phyloP scores from a whole-genome alignment of 64 coral and sea anemone genomes.

The Montipora foliosa region DNA sequence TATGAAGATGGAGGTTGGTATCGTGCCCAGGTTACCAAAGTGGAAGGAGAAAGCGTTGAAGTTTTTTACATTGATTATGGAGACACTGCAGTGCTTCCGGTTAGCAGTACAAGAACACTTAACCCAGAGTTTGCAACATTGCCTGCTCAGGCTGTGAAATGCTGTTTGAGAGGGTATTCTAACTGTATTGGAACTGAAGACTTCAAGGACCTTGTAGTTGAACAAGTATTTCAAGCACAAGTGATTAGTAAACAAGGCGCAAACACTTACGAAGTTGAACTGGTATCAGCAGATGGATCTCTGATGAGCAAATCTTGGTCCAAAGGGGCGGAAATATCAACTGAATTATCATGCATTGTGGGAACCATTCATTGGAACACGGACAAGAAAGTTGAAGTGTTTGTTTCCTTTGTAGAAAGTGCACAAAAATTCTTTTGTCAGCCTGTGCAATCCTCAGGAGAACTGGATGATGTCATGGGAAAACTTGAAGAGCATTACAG shows the following conservation, averaged over 20 bases:
- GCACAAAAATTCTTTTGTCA: slow-evolving; percentile 82
- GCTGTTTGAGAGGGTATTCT: slow-evolving; percentile 53
- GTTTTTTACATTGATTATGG: slow-evolving; percentile 84
- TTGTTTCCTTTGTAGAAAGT: slow-evolving; percentile 73
- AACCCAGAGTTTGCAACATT: slow-evolving; percentile 45
- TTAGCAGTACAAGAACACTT: slow-evolving; percentile 40
- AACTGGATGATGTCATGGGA: slow-evolving; percentile 84
- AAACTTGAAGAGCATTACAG: slow-evolving; percentile 72
- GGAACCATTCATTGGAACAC: background rate
- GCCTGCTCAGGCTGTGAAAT: slow-evolving; percentile 64
- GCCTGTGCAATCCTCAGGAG: slow-evolving; percentile 21
- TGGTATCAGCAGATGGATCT: slow-evolving; percentile 32
- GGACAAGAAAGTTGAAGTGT: slow-evolving; percentile 62
- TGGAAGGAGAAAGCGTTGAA: slow-evolving; percentile 11
- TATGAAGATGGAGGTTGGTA: slow-evolving; percentile 81
- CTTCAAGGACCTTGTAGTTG: slow-evolving; percentile 59
- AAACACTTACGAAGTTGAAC: slow-evolving; percentile 10
- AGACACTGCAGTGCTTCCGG: slow-evolving; percentile 57
- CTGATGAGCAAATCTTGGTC: background rate
- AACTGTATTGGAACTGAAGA: background rate
- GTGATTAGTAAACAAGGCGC: slow-evolving; percentile 1
- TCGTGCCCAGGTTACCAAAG: slow-evolving; percentile 40
- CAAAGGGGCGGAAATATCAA: background rate
- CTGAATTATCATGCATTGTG: background rate
- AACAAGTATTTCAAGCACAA: slow-evolving; percentile 62